Percentiles rank a stretch among this genome's conserved stretches.
phyloP scores from a whole-genome alignment of 2,113 vertebrate genomes.

The Podiceps cristatus region DNA sequence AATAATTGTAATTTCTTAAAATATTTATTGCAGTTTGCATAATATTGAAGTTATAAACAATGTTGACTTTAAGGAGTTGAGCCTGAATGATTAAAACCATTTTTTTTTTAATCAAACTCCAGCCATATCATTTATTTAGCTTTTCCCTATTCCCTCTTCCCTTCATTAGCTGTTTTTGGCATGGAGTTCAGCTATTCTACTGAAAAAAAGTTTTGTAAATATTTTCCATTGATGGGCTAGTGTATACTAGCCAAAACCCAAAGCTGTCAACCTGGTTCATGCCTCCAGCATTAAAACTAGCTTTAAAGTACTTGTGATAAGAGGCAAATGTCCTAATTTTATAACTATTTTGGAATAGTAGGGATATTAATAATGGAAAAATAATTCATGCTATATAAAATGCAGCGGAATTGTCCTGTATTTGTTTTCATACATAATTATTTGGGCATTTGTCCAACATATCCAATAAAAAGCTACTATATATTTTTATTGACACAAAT shows the following conservation, averaged over 20 bases:
- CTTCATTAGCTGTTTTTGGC: neutral
- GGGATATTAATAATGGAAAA: neutral
- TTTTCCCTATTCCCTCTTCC: neutral
- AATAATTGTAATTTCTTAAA: neutral
- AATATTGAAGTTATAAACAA: neutral
- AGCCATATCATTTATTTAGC: neutral
- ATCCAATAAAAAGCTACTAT: neutral
- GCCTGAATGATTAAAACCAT: neutral
- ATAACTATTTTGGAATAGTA: neutral
- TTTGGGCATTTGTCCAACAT: neutral
- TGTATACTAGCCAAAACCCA: neutral
- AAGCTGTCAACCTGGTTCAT: neutral
- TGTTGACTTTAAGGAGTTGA: neutral
- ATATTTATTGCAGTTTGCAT: neutral
- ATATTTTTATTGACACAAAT: neutral
- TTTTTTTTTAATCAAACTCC: neutral
- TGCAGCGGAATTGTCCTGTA: neutral
- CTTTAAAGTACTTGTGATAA: neutral
- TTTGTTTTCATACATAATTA: neutral
- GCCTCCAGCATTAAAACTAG: neutral
- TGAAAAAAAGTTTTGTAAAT: neutral
- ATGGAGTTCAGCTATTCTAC: neutral
- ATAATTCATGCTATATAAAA: neutral
- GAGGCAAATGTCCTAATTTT: neutral
- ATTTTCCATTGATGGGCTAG: neutral